Base-by-base conservation (phyloP, 2,888 invertebrate genomes). In the Lasioglossum pauxillum region DNA sequence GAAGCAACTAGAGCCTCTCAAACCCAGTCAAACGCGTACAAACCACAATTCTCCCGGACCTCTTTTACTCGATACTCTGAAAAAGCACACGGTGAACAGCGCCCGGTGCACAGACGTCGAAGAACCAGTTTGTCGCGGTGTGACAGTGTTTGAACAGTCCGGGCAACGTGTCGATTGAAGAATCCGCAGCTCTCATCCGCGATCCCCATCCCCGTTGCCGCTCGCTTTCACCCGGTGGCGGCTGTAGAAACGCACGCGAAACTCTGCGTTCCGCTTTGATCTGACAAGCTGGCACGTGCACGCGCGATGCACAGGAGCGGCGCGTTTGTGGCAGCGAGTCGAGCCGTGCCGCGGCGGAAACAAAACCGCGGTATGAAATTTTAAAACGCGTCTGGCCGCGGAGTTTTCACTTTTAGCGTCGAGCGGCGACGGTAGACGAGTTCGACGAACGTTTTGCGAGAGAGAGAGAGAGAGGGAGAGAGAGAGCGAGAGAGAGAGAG, bases 211-310 rank as follows among this genome's bases (percentile, higher is more conserved):
- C 83, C 83, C 69, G 75, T 85, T 82, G 78, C 78, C 85, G 75
- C 82, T 85, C 83, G 83, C 83, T 87, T 90, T 90, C 79, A 82
- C 79, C 64, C 74, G 78, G 35, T 69, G 79, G 46, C 44, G 44
- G 67, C 83, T 83, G 80, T 80, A 73, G 79, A 80, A 78, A 74
- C 14, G 64, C 27, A 85, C 75, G 82, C 82, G 75, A 78, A 88
- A 90, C 82, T 83, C 78, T 60, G 64, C 82, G 89, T 81, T 90
- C 80, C 60, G 86, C 90, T 89, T 89, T 89, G 85, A 89, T 90
- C 90, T 82, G 84, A 78, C 84, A 80, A 76, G 78, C 67, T 73
- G 74, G 74, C 27, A 35, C 67, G 35, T 19, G 67, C 23, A 8
- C 67, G 35, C 19, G 8, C 67, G 67, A 35, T 16, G 19, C 35